phyloP scores from a whole-genome alignment of 1,140 invertebrate genomes.

The Apis laboriosa region DNA sequence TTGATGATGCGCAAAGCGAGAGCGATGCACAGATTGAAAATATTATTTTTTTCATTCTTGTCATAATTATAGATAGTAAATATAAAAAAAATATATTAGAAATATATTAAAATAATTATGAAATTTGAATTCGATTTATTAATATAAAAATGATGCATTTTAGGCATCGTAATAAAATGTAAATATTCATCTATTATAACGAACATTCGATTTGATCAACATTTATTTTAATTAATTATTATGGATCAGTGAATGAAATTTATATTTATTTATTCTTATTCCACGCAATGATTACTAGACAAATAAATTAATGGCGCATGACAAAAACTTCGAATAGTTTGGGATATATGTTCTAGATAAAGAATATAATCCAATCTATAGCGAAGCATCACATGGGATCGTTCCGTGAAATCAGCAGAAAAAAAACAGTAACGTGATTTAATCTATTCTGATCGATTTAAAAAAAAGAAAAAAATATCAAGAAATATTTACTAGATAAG shows the following conservation, averaged over 20 bases:
- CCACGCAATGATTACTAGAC: neutral
- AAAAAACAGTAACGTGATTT: conserved; percentile 2
- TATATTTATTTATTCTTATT: neutral
- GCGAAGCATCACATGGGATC: conserved; percentile 13
- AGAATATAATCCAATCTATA: conserved; percentile 30
- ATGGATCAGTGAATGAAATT: neutral
- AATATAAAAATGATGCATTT: neutral
- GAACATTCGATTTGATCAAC: neutral
- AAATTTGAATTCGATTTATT: neutral
- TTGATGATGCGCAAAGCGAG: neutral
- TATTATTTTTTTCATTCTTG: neutral
- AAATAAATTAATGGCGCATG: neutral
- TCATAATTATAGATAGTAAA: neutral
- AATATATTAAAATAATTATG: neutral
- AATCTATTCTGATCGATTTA: neutral
- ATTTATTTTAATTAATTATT: conserved; percentile 16
- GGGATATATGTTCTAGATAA: conserved; percentile 19
- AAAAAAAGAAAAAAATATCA: neutral
- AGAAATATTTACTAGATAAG: neutral
- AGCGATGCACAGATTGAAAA: conserved; percentile 13
- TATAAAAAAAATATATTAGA: neutral
- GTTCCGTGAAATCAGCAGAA: conserved; percentile 8
- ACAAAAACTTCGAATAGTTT: neutral
- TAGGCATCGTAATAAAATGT: conserved; percentile 2
- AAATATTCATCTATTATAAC: neutral